These are phyloP conservation scores for Microdon myrmicae DNA, from an alignment of 2,888 invertebrate genomes.

Conservation along the genomic window DNA sequence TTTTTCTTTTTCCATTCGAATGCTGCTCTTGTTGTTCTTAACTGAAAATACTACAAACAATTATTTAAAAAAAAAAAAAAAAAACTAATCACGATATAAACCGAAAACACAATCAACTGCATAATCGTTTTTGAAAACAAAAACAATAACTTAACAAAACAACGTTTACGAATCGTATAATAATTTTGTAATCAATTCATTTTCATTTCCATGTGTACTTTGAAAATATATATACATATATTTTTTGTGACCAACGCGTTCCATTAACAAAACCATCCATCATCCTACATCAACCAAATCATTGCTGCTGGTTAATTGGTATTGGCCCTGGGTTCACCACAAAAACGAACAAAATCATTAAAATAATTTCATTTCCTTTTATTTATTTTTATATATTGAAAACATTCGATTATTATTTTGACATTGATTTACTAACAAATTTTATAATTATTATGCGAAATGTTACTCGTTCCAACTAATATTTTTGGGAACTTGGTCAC, in stretches of 20 bases:
- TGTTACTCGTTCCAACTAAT: too few species aligned
- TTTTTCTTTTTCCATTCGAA: slow-evolving; percentile 56
- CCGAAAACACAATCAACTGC: slow-evolving; percentile 26
- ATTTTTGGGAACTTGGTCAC: slow-evolving; percentile 47
- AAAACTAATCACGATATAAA: slow-evolving; percentile 22
- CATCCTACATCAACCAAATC: slow-evolving; percentile 20
- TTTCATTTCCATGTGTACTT: slow-evolving; percentile 10
- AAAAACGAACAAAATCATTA: slow-evolving; percentile 9
- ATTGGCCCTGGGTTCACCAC: slow-evolving; percentile 49
- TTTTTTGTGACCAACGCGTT: slow-evolving; percentile 33
- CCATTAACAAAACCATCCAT: slow-evolving; percentile 10
- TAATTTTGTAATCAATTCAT: slow-evolving; percentile 16
- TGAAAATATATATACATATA: slow-evolving; percentile 3
- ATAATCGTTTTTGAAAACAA: slow-evolving; percentile 15
- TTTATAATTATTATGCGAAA: too few species aligned
- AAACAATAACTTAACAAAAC: slow-evolving; percentile 5
- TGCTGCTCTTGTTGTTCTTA: slow-evolving; percentile 55
- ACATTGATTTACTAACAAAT: too few species aligned
- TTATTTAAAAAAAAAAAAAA: slow-evolving; percentile 34
- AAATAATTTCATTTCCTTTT: slow-evolving; percentile 15
- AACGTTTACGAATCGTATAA: slow-evolving; percentile 4
- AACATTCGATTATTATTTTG: too few species aligned
- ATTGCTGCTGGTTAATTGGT: slow-evolving; percentile 32
- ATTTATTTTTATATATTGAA: too few species aligned
- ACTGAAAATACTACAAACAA: slow-evolving; percentile 46